These are phyloP conservation scores for Clarias magur DNA, from an alignment of 2,113 vertebrate genomes.

Conservation along the genomic window DNA sequence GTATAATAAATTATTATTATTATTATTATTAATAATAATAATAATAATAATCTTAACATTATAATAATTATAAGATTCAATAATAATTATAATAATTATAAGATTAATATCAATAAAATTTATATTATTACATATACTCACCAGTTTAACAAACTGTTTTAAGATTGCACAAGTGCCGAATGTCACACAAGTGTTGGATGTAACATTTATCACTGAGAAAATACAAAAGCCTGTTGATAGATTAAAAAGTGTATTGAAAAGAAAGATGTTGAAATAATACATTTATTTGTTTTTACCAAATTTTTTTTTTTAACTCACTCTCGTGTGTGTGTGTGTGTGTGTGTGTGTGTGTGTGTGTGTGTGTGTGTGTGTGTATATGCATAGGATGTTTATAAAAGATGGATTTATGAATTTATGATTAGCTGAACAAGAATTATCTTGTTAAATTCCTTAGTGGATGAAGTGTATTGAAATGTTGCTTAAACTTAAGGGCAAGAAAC, in stretches of 20 bases:
- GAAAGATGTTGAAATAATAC: too few relatives aligned
- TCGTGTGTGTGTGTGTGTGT: too few relatives aligned
- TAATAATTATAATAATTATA: not conserved
- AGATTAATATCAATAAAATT: not conserved
- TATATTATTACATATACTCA: not conserved
- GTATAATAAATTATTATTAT: not conserved
- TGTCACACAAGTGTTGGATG: too few relatives aligned
- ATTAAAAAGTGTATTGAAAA: too few relatives aligned
- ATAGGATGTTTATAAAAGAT: not conserved
- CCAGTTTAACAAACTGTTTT: too few relatives aligned
- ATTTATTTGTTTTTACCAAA: too few relatives aligned
- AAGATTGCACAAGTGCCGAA: too few relatives aligned
- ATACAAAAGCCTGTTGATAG: too few relatives aligned
- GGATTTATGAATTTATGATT: not conserved
- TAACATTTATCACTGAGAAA: too few relatives aligned
- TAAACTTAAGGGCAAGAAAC: conserved; percentile 30
- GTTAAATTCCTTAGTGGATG: conserved; percentile 6
- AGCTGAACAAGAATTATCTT: not conserved
- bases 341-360: too few relatives aligned
- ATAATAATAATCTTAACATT: not conserved
- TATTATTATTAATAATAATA: not conserved
- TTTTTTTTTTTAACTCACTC: too few relatives aligned
- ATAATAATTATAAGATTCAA: too few relatives aligned
- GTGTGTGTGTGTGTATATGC: not conserved
- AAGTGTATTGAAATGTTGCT: not conserved